Evolutionary conservation across 2,888 invertebrate genomes (phyloP).

Genomic region (Bellardia pandia): DNA sequence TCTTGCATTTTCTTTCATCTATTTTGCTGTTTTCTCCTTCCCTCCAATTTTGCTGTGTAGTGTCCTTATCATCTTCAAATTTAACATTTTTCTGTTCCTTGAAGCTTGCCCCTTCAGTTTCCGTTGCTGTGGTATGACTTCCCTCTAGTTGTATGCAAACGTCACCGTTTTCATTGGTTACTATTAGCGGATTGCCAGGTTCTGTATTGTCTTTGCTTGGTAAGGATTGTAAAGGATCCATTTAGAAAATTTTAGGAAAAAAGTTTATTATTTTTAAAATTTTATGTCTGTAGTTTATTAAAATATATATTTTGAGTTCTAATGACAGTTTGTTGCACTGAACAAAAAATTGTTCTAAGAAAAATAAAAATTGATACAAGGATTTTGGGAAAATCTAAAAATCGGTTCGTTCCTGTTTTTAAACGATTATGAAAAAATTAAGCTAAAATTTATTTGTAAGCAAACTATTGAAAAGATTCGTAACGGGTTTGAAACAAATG

Average conservation of each 20-base stretch:
- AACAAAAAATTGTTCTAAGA: background rate
- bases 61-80: constrained; percentile 25
- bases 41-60: background rate
- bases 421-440: no score
- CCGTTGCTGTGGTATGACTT: constrained; percentile 66
- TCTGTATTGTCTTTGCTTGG: background rate
- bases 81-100: constrained; percentile 31
- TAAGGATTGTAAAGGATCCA: constrained; percentile 39
- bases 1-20: background rate
- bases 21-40: background rate
- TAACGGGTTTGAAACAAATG: no score
- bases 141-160: constrained; percentile 58
- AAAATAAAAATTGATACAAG: no score
- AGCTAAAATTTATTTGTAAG: no score
- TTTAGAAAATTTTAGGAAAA: constrained; percentile 1
- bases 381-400: no score
- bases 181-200: background rate
- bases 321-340: constrained; percentile 29
- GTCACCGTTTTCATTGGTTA: background rate
- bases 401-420: no score
- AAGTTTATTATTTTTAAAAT: background rate
- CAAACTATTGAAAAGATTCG: no score
- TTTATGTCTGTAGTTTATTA: background rate
- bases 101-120: constrained; percentile 52
- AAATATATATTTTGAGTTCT: background rate